These are phyloP conservation scores for Nothura maculosa DNA, from an alignment of 2,797 vertebrate species.

Conservation along the genomic window DNA sequence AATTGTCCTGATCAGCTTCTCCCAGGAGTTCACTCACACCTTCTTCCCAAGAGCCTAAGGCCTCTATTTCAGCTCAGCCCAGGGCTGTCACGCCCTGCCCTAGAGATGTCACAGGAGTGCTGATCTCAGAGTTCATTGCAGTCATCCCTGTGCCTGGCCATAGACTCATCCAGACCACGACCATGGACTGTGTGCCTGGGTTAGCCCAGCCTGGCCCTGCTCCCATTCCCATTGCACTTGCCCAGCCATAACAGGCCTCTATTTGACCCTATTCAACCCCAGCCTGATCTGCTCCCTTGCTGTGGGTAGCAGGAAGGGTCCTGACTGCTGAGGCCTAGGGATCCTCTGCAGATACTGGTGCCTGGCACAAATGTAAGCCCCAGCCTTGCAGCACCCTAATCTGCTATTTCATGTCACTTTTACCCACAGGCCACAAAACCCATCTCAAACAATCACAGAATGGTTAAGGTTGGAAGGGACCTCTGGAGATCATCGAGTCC, in stretches of 20 bases:
- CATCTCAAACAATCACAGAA: background rate
- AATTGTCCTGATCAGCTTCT: background rate
- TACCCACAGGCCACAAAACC: background rate
- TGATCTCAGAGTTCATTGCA: accelerated
- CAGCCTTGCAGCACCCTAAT: background rate
- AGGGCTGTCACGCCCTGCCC: background rate
- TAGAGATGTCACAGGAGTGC: accelerated
- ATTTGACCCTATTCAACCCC: background rate
- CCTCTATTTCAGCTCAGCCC: background rate
- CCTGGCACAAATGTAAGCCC: background rate
- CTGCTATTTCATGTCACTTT: too few species aligned
- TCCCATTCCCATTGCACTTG: background rate
- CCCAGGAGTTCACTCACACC: accelerated
- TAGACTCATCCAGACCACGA: background rate
- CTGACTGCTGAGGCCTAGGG: background rate
- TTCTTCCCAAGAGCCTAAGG: accelerated
- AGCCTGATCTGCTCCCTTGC: background rate
- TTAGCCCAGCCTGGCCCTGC: accelerated
- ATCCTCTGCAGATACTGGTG: background rate
- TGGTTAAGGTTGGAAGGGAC: too few species aligned
- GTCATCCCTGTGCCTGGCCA: background rate
- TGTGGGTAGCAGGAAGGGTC: background rate
- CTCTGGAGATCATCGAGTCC: too few species aligned
- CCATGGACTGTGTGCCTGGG: background rate
- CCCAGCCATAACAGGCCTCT: background rate